A percentile compares a stretch with the other conserved stretches of the same genome.
Conservation (phyloP, 2,797 vertebrate species). For the Sebastes alutus region DNA sequence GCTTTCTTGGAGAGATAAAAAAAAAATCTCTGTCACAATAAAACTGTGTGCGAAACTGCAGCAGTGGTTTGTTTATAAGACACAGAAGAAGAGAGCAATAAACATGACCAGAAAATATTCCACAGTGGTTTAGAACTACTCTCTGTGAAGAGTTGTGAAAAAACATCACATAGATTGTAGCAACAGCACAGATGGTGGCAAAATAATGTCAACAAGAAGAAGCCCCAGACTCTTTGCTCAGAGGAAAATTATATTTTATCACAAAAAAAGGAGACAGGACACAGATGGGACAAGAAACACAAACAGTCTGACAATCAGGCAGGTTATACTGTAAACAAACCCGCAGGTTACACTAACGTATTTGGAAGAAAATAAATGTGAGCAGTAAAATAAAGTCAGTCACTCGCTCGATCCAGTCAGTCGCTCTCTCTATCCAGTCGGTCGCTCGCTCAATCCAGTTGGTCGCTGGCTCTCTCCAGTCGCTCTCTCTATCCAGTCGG, state of each 20-base stretch:
- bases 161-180: background rate
- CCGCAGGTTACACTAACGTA: background rate
- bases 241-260: background rate
- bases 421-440: too few species aligned
- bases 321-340: background rate
- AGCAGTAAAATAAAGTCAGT: background rate
- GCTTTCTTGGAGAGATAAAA: background rate
- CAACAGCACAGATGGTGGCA: background rate
- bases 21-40: background rate
- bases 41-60: background rate
- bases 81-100: background rate
- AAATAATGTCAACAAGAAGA: background rate
- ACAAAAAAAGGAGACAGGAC: background rate
- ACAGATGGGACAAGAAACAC: background rate
- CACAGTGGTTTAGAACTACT: background rate
- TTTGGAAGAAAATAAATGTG: background rate
- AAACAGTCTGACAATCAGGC: background rate
- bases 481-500: too few species aligned
- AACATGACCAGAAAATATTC: background rate
- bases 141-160: background rate
- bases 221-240: background rate
- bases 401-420: too few species aligned
- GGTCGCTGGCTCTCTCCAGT: too few species aligned
- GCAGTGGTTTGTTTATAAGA: background rate
- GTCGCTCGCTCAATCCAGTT: too few species aligned